Evolutionary conservation across 2,797 vertebrate species (phyloP), one percentile per base, ranked within the genome.

Genomic region (Bovichtus diacanthus): DNA sequence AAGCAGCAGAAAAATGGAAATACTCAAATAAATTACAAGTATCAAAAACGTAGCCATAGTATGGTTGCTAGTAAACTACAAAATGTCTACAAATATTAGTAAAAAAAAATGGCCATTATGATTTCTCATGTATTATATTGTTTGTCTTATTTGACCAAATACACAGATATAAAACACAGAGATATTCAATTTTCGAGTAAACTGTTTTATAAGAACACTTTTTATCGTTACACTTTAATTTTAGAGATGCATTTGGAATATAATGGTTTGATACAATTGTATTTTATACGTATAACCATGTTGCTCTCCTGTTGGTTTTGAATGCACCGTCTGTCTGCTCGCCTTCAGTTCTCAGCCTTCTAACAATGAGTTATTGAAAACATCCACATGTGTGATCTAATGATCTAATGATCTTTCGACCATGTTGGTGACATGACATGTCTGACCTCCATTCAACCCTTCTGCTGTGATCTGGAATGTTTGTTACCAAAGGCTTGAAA

Each of bases 401-500:
- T 76, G 64, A 44, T 74, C 46, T 59, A 50, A 63, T 76, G 64
- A 44, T 74, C 46, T 59, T 60, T 72, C 46, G 74, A 34, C 61
- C 31, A 36, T 46, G 39, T 23, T 31, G 21, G 5, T 69, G 61
- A 59, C 21, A 46, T 34, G 41, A 75, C 55, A 70, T 61, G 47
- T 56, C 49, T 91, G 69, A 67, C 84, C 74, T 82, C 76, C 9
- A 29, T 68, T 77, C 65, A 69, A 58, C 67, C 65, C 60, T 9
- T 49, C 16, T 21, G n/a, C 77, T 91, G 55, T 90, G 86, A 85
- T 84, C 63, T 76, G 29, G 21, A 46, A 71, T 85, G 82, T 88
- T 92, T 92, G 82, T 92, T 93, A 64, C 64, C 13, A 63, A 70
- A 86, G 62, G 60, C 76, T 66, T 81, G 38, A 78, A 87, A 90